Evolutionary conservation across 1,140 invertebrate genomes (phyloP).

Genomic region (Dendroctonus ponderosae): DNA sequence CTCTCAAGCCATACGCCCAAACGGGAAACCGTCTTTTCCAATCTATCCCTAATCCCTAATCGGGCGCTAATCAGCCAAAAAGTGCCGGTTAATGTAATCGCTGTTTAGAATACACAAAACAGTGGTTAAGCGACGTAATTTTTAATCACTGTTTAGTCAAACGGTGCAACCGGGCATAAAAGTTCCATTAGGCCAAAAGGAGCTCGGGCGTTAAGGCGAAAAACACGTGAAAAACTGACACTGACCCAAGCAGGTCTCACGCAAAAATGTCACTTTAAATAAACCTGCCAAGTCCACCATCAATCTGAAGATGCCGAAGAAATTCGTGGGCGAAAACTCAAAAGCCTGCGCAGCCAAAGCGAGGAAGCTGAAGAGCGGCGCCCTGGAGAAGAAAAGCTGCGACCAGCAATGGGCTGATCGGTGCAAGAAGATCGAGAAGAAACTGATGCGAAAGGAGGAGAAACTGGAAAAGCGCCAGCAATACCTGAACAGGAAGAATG

Average conservation of each 20-base stretch:
- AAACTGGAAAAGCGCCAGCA: conserved; percentile 83
- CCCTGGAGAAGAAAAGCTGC: conserved; percentile 67
- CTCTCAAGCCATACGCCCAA: no score
- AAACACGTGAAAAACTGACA: no score
- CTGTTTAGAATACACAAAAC: no score
- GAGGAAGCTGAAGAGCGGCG: conserved; percentile 74
- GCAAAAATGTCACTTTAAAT: neutral
- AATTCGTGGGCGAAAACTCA: conserved; percentile 73
- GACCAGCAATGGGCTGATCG: conserved; percentile 87
- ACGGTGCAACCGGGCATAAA: no score
- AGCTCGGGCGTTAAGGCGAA: neutral
- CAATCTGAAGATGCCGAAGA: conserved; percentile 75
- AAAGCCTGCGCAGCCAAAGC: conserved; percentile 86
- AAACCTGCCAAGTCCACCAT: neutral
- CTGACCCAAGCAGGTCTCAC: neutral
- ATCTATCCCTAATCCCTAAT: no score
- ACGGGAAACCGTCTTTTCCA: no score
- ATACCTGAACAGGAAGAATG: conserved; percentile 83
- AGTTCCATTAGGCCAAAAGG: neutral
- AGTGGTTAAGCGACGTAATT: no score
- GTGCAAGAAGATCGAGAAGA: conserved; percentile 84
- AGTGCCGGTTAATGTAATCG: no score
- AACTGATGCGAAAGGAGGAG: conserved; percentile 90
- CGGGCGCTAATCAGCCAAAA: no score
- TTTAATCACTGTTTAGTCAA: no score